A percentile compares a stretch with the other conserved stretches of the same genome.
Conservation (phyloP, 2,797 vertebrate genomes). For the Dipus sagitta region DNA sequence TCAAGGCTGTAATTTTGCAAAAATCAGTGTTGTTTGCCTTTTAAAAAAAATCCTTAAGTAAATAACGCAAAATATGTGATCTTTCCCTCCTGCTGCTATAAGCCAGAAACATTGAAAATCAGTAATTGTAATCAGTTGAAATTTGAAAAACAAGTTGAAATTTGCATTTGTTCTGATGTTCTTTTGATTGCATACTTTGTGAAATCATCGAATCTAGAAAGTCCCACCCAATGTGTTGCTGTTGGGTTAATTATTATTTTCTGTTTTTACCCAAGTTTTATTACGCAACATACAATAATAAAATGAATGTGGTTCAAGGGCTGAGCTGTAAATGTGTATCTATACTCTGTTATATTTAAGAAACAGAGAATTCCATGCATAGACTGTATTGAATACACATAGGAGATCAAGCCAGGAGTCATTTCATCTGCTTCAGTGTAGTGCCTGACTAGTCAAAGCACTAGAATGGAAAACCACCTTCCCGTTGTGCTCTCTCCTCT, state of each 20-base stretch:
- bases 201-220: background rate
- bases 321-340: background rate
- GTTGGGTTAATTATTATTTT: background rate
- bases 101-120: constrained; percentile 21
- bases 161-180: background rate
- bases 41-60: constrained; percentile 1
- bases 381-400: background rate
- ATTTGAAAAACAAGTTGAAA: background rate
- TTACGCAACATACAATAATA: constrained; percentile 8
- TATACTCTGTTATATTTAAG: background rate
- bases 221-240: background rate
- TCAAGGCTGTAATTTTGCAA: background rate
- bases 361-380: background rate
- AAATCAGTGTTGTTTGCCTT: background rate
- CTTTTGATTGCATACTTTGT: constrained; percentile 8
- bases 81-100: background rate
- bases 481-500: background rate
- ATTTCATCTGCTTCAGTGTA: background rate
- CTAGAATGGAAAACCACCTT: background rate
- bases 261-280: background rate
- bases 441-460: background rate
- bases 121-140: constrained; percentile 32
- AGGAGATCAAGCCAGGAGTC: background rate
- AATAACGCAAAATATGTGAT: background rate
- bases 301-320: background rate